Conservation (phyloP, 2,888 invertebrate species). For the Steromphala cineraria region DNA sequence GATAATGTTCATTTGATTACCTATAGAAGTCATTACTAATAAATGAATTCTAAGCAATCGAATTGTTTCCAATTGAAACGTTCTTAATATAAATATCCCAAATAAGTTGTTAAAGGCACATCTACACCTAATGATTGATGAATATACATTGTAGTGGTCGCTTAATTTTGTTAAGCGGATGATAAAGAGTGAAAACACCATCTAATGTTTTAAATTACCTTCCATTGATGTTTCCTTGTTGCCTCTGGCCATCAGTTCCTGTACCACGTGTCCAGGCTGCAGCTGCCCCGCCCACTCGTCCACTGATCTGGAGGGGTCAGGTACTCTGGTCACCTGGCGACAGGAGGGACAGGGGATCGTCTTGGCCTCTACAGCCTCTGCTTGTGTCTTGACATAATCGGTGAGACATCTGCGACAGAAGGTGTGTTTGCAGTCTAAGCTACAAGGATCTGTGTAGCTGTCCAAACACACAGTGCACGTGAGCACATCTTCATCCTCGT, state of each 20-base stretch:
- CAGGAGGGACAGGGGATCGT: background rate
- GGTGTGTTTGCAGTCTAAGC: background rate
- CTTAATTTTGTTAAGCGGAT: too few relatives aligned
- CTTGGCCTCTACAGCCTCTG: background rate
- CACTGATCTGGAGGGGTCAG: background rate
- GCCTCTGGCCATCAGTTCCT: background rate
- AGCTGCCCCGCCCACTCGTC: background rate
- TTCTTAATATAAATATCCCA: too few relatives aligned
- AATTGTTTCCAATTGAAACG: too few relatives aligned
- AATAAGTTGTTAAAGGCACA: too few relatives aligned
- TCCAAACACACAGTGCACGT: background rate
- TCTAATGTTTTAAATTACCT: too few relatives aligned
- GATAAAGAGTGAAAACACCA: too few relatives aligned
- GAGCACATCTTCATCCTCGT: background rate
- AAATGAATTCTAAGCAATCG: too few relatives aligned
- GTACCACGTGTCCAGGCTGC: background rate
- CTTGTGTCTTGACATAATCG: background rate
- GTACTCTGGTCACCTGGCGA: background rate
- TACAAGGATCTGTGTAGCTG: background rate
- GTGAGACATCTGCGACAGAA: background rate
- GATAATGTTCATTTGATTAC: too few relatives aligned
- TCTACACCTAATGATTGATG: too few relatives aligned
- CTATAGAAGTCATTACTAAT: too few relatives aligned
- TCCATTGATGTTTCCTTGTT: too few relatives aligned
- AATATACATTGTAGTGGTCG: too few relatives aligned